Percentiles rank a stretch among this genome's conserved stretches.
phyloP scores from a whole-genome alignment of 2,797 vertebrate species.

The Dromococcyx pavoninus region DNA sequence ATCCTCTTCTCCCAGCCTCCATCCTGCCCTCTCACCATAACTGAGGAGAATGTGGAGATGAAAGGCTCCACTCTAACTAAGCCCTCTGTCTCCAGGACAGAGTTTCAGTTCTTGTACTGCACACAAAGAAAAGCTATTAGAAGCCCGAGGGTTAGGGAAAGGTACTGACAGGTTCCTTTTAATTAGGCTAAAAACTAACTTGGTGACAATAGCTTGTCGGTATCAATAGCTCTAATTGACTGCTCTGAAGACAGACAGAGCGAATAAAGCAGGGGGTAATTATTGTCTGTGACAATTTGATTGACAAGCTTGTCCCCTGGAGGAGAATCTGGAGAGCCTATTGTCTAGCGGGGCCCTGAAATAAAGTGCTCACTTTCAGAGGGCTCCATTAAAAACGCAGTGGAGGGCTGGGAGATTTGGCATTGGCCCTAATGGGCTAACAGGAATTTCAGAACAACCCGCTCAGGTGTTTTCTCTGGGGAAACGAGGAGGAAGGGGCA shows the following conservation, averaged over 20 bases:
- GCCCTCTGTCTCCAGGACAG: neutral
- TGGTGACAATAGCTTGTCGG: conserved; percentile 67
- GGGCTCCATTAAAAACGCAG: conserved; percentile 40
- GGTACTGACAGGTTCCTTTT: conserved; percentile 70
- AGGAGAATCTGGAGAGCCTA: conserved; percentile 62
- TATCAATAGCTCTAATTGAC: conserved; percentile 73
- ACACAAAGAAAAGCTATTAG: conserved; percentile 57
- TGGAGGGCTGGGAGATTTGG: neutral
- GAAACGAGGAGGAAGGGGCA: neutral
- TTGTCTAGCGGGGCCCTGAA: conserved; percentile 44
- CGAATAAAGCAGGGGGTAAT: conserved; percentile 64
- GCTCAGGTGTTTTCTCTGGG: neutral
- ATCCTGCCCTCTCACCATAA: neutral
- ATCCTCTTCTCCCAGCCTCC: neutral
- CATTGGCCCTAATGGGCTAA: neutral
- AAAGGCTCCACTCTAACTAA: conserved; percentile 18
- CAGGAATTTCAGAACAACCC: neutral
- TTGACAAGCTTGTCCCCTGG: conserved; percentile 68
- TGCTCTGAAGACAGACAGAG: conserved; percentile 62
- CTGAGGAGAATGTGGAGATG: neutral
- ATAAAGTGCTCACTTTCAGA: conserved; percentile 54
- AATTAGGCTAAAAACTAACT: conserved; percentile 71
- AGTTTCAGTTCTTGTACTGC: conserved; percentile 17
- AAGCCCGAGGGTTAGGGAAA: conserved; percentile 46
- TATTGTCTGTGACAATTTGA: conserved; percentile 70